phyloP scores from a whole-genome alignment of 2,113 vertebrate genomes.

The Mola mola region DNA sequence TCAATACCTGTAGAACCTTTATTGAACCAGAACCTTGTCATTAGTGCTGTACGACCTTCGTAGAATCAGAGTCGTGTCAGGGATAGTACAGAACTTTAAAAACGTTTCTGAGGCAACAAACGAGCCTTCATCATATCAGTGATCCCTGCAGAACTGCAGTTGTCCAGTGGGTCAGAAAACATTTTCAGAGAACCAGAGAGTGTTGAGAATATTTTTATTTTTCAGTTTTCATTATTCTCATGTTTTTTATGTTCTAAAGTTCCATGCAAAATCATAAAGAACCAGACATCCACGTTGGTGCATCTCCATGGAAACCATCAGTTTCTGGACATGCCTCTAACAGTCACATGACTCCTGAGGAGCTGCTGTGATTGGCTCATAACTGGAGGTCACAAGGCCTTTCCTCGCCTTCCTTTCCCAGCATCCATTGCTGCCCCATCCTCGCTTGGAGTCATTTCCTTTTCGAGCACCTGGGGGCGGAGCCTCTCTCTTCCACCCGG shows the following conservation, averaged over 20 bases:
- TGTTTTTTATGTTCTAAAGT: slow-evolving; percentile 34
- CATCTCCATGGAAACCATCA: slow-evolving; percentile 32
- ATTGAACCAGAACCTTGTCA: background rate
- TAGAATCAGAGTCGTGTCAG: background rate
- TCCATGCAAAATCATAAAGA: slow-evolving; percentile 59
- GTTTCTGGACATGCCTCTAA: slow-evolving; percentile 20
- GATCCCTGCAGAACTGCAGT: background rate
- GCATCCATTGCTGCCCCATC: slow-evolving; percentile 67
- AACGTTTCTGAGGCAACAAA: background rate
- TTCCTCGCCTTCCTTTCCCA: slow-evolving; percentile 39
- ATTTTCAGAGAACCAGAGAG: background rate
- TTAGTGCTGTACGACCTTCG: background rate
- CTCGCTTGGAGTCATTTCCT: slow-evolving; percentile 61
- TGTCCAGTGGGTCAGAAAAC: background rate
- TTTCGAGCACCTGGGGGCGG: background rate
- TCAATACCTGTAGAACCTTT: background rate
- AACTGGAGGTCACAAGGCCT: slow-evolving; percentile 22
- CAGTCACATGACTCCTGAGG: slow-evolving; percentile 33
- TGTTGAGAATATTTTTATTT: slow-evolving; percentile 29
- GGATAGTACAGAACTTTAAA: background rate
- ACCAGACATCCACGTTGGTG: slow-evolving; percentile 25
- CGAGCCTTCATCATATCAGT: background rate
- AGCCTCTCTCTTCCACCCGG: slow-evolving; percentile 36
- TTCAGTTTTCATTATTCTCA: slow-evolving; percentile 31
- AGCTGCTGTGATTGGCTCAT: slow-evolving; percentile 48